Evolutionary conservation across 2,797 vertebrate genomes (phyloP).

Genomic region (Anguilla obscura): DNA sequence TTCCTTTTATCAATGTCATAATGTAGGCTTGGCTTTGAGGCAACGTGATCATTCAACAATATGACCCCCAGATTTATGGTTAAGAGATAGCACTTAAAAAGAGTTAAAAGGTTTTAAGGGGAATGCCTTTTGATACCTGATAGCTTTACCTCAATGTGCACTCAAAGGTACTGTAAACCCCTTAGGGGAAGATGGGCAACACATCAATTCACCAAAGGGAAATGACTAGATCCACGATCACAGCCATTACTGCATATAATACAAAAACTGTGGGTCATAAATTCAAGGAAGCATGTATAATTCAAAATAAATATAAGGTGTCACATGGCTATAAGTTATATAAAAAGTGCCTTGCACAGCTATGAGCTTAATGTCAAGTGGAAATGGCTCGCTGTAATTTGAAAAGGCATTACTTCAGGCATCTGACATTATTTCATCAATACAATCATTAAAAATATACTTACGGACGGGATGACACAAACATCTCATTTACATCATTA

Average conservation of each 20-base stretch:
- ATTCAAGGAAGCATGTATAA: not conserved
- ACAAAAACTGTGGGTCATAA: not conserved
- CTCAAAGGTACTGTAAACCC: not conserved
- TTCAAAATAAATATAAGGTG: not conserved
- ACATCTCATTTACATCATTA: not conserved
- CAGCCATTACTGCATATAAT: not conserved
- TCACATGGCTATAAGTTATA: not conserved
- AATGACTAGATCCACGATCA: not conserved
- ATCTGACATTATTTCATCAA: not conserved
- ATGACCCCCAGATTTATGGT: not conserved
- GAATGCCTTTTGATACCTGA: not conserved
- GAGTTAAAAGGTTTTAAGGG: not conserved
- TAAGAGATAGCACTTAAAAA: not conserved
- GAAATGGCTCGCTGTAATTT: not conserved
- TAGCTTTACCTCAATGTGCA: not conserved
- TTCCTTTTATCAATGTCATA: not conserved
- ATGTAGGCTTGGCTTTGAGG: not conserved
- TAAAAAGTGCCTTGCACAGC: not conserved
- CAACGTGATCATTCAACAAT: not conserved
- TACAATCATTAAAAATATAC: constrained; percentile 16
- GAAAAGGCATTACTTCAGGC: not conserved
- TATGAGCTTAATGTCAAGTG: not conserved
- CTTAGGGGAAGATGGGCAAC: not conserved
- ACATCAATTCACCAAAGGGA: not conserved
- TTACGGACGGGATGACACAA: not conserved